Conservation (phyloP, 1,140 invertebrate species). For the Formica selysi region DNA sequence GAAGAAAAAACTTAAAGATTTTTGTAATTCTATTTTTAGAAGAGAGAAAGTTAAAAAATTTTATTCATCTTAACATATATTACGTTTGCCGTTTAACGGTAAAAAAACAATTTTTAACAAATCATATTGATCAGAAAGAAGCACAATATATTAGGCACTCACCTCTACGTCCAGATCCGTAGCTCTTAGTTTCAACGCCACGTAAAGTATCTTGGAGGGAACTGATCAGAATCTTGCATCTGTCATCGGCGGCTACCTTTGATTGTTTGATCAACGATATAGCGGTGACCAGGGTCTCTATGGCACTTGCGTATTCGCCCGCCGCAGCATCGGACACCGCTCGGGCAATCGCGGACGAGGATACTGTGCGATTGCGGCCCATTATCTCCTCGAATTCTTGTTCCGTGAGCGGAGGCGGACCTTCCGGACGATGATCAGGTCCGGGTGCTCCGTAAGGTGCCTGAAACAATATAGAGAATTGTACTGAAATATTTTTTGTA, state of each 20-base stretch:
- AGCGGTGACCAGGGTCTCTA: constrained; percentile 99
- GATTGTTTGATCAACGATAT: constrained; percentile 99
- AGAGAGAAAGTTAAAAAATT: too few species aligned
- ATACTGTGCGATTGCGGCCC: constrained; percentile 98
- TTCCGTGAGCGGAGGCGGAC: constrained; percentile 92
- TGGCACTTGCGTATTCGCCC: constrained; percentile 98
- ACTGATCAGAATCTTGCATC: constrained; percentile 99
- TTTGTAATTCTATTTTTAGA: too few species aligned
- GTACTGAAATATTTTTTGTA: not conserved
- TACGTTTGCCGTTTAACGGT: constrained; percentile 1
- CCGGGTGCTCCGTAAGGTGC: constrained; percentile 86
- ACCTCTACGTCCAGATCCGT: constrained; percentile 91
- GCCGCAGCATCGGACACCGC: constrained; percentile 99
- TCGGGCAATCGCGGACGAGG: constrained; percentile 97
- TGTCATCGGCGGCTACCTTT: constrained; percentile 97
- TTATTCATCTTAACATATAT: constrained; percentile 4
- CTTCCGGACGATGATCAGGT: constrained; percentile 88
- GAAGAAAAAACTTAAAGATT: too few species aligned
- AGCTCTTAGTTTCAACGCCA: constrained; percentile 98
- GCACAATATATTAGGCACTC: constrained; percentile 45
- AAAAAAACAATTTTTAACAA: constrained; percentile 4
- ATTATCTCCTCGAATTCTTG: constrained; percentile 99
- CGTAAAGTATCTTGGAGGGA: constrained; percentile 98
- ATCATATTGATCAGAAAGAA: not conserved
- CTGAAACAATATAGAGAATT: constrained; percentile 69